Conservation (phyloP, 2,888 invertebrate species). For the Drosophila infuscata region DNA sequence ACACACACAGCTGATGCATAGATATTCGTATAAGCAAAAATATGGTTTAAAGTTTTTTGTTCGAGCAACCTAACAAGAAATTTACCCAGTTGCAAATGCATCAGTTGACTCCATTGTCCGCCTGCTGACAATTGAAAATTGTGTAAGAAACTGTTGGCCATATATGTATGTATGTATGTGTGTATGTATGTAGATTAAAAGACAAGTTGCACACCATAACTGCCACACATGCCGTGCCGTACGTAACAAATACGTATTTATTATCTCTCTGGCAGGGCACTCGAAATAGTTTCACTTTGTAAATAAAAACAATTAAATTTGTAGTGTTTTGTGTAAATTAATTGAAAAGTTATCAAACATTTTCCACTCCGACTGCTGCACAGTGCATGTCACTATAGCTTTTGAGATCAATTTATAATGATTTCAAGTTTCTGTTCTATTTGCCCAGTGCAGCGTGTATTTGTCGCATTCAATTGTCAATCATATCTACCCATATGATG, state of each 20-base stretch:
- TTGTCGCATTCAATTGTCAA: constrained; percentile 15
- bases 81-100: constrained; percentile 35
- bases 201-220: constrained; percentile 1
- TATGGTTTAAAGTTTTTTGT: constrained; percentile 30
- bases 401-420: constrained; percentile 47
- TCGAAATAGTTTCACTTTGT: constrained; percentile 27
- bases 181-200: constrained; percentile 6
- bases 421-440: constrained; percentile 40
- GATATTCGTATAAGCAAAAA: constrained; percentile 26
- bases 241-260: constrained; percentile 9
- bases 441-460: constrained; percentile 12
- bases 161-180: not conserved
- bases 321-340: constrained; percentile 49
- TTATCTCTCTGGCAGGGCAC: constrained; percentile 31
- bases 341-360: constrained; percentile 69
- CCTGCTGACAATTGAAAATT: constrained; percentile 46
- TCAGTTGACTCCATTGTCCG: constrained; percentile 47
- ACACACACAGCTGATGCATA: not conserved
- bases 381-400: constrained; percentile 26
- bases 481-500: not conserved
- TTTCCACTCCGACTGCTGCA: constrained; percentile 48
- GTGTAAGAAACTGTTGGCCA: constrained; percentile 15
- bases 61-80: constrained; percentile 26
- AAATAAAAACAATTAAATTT: constrained; percentile 48
- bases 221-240: not conserved